Percentiles rank a stretch among this genome's conserved stretches.
Evolutionary conservation across 2,797 vertebrate species (phyloP).

Genomic region (Chanos chanos): DNA sequence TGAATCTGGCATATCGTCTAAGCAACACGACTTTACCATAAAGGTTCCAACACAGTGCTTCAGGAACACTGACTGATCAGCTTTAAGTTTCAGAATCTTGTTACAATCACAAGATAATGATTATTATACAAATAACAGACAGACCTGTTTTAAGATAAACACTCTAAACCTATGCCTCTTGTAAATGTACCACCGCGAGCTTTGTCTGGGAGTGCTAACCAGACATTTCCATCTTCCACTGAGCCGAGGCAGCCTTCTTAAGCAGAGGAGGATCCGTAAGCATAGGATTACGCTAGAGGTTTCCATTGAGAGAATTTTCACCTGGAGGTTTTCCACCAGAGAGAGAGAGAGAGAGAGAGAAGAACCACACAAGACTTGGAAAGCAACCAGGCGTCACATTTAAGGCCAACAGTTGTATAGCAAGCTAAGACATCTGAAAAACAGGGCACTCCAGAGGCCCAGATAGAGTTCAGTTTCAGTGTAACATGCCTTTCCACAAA

Average conservation of each 20-base stretch:
- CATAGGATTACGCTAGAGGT: slow-evolving; percentile 18
- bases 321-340: background rate
- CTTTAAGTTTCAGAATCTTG: too few species aligned
- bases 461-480: background rate
- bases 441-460: background rate
- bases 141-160: too few species aligned
- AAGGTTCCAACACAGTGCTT: too few species aligned
- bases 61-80: too few species aligned
- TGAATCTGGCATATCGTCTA: too few species aligned
- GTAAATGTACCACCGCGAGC: too few species aligned
- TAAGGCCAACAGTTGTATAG: background rate
- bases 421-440: background rate
- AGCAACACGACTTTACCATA: too few species aligned
- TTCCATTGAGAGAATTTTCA: slow-evolving; percentile 6
- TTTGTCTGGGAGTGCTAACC: background rate
- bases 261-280: slow-evolving; percentile 3
- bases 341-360: background rate
- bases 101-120: too few species aligned
- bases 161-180: too few species aligned
- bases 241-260: slow-evolving; percentile 2
- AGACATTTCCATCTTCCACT: background rate
- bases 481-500: background rate
- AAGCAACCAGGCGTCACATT: background rate
- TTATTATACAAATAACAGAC: too few species aligned
- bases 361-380: background rate